These are phyloP conservation scores for Aegithalos caudatus DNA, from an alignment of 2,113 vertebrate species.

Conservation along the genomic window DNA sequence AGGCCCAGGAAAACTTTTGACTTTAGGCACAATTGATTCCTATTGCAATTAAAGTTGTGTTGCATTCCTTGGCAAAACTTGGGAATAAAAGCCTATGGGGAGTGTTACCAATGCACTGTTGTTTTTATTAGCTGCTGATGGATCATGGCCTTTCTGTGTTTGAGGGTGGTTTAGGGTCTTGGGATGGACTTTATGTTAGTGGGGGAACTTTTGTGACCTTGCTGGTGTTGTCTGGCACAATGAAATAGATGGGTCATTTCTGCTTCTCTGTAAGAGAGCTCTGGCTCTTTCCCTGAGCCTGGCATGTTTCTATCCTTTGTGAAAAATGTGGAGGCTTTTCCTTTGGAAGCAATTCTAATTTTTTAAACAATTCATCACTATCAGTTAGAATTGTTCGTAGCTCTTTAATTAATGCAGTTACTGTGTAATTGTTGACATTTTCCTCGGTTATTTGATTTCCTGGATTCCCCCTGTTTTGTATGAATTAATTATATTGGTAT, in stretches of 20 bases:
- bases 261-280: background rate
- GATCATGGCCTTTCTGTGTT: background rate
- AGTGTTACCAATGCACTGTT: background rate
- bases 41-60: background rate
- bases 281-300: background rate
- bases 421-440: background rate
- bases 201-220: background rate
- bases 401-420: background rate
- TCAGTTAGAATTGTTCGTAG: background rate
- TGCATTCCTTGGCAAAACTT: background rate
- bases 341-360: background rate
- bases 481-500: background rate
- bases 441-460: background rate
- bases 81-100: background rate
- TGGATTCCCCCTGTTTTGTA: background rate
- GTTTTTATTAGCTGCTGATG: background rate
- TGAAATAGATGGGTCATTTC: background rate
- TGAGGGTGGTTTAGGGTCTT: background rate
- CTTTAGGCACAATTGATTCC: constrained; percentile 45
- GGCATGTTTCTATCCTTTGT: background rate
- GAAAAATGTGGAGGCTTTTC: background rate
- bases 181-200: background rate
- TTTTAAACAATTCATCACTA: background rate
- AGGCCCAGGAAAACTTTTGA: constrained; percentile 48
- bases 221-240: background rate